These are phyloP conservation scores for Nesoenas mayeri DNA, from an alignment of 2,113 vertebrate genomes.

Conservation along the genomic window DNA sequence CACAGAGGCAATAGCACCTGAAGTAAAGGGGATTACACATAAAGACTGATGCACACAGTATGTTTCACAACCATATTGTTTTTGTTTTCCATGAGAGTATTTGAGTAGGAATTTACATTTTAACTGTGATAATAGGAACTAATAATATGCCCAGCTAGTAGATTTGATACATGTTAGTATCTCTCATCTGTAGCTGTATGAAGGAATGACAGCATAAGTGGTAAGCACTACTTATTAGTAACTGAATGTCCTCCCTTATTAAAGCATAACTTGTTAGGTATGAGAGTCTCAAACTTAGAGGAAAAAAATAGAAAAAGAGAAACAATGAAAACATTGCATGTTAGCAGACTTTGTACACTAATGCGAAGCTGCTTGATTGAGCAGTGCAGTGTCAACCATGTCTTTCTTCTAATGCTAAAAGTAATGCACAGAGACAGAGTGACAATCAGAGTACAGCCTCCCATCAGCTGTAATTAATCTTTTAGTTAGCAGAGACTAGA, in stretches of 20 bases:
- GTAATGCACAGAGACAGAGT: slow-evolving; percentile 84
- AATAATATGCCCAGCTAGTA: background rate
- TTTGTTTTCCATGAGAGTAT: background rate
- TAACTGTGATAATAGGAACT: background rate
- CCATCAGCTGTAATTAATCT: slow-evolving; percentile 94
- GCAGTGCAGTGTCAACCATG: slow-evolving; percentile 69
- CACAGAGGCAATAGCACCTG: background rate
- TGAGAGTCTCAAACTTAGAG: background rate
- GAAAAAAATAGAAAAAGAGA: background rate
- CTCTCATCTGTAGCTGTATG: background rate
- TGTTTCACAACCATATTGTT: background rate
- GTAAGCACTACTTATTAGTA: background rate
- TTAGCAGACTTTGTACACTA: slow-evolving; percentile 65
- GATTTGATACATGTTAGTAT: background rate
- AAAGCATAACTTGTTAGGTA: slow-evolving; percentile 23
- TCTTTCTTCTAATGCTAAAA: slow-evolving; percentile 77
- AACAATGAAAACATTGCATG: slow-evolving; percentile 57
- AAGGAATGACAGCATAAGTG: background rate
- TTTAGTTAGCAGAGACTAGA: slow-evolving; percentile 89
- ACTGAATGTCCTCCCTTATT: background rate
- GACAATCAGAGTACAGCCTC: slow-evolving; percentile 81
- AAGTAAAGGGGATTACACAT: background rate
- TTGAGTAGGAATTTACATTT: background rate
- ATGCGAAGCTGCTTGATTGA: slow-evolving; percentile 70
- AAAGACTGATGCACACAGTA: background rate